Evolutionary conservation across 2,888 invertebrate species (phyloP), one percentile per base, ranked within the genome.

Genomic region (Rhagonycha fulva): DNA sequence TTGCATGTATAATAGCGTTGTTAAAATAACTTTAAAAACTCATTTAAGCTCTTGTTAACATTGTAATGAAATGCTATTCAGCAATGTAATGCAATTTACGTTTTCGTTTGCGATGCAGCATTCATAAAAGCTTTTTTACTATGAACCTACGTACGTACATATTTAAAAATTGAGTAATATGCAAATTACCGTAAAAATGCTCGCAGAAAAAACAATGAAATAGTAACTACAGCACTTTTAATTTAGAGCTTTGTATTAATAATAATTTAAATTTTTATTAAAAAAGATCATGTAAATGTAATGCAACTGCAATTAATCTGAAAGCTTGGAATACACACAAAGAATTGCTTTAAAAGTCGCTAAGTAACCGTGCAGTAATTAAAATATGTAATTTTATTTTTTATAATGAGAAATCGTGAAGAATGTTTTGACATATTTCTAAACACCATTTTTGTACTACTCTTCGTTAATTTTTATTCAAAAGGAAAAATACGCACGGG

Each of bases 11-110:
- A 66, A 70, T 70, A 67, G 66, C 30, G 60, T 67, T 32, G 68
- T 68, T 74, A 67, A 70, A 70, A 70, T 67, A 74, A 74, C 70
- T 70, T 70, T 60, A 70, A 68, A 30, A 74, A 74, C 74, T 74
- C 74, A 60, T 70, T 74, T 74, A 66, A 74, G 63, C 70, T 70
- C 74, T 70, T 70, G 74, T 74, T 74, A 74, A 69, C 69, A 69
- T 30, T 28, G 26, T 74, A 74, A 69, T 63, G 62, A 69, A 74
- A 63, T 47, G 62, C 62, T 68, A 62, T 68, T 47, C 69, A 14
- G 63, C 32, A 63, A 70, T 66, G 70, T 47, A 69, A 66, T 60
- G 68, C 67, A 72, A 74, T 74, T 71, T 71, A 68, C 62, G 71
- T 63, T 67, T 68, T 76, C 60, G 28, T 71, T 73, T 72, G 67